phyloP scores from a whole-genome alignment of 2,113 vertebrate genomes.

The Silurus meridionalis region DNA sequence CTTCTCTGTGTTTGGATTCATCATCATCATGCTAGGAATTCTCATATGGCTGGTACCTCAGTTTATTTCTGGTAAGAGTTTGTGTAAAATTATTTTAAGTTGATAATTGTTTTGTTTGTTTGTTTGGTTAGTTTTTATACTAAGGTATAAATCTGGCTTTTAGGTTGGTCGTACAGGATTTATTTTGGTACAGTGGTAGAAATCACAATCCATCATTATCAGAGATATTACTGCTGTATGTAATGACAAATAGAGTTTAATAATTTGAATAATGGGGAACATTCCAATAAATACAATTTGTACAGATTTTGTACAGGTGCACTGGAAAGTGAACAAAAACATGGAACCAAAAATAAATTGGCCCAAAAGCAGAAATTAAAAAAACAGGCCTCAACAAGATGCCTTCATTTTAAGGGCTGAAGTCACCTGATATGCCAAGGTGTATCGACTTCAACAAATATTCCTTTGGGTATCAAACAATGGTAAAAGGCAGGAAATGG shows the following conservation, averaged over 20 bases:
- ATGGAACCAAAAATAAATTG: background rate
- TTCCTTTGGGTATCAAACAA: background rate
- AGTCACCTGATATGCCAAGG: background rate
- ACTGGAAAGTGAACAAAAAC: background rate
- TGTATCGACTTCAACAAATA: background rate
- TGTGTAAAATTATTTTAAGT: background rate
- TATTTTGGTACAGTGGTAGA: background rate
- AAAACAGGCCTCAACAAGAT: no score
- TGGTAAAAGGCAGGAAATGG: background rate
- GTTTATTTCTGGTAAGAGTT: constrained; percentile 59
- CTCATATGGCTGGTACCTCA: constrained; percentile 46
- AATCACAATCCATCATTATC: background rate
- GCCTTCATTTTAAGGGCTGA: background rate
- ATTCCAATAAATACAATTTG: no score
- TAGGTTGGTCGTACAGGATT: no score
- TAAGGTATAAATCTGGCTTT: background rate
- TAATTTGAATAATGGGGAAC: background rate
- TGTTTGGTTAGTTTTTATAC: background rate
- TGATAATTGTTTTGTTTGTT: background rate
- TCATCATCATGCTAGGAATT: constrained; percentile 23
- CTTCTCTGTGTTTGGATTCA: constrained; percentile 14
- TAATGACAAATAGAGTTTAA: background rate
- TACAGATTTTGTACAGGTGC: background rate
- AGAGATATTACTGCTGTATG: background rate
- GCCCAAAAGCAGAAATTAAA: background rate